Base-by-base conservation (phyloP, 2,888 invertebrate species). In the Pediacus dermestoides region DNA sequence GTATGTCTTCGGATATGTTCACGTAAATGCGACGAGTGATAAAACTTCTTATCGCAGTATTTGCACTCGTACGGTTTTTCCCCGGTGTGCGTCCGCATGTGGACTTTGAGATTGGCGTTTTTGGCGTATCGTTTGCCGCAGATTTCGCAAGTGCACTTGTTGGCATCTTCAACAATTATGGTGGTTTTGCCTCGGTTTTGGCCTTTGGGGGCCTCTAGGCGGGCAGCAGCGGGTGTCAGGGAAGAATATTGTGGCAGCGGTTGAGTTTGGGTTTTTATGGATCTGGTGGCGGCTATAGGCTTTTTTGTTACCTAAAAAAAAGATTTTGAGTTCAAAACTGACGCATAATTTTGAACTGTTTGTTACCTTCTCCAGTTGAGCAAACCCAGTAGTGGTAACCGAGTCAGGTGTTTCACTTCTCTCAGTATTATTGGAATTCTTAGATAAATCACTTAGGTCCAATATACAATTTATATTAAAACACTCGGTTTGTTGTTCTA, bases 1-100 rank as follows among this genome's bases (percentile, higher is more conserved):
- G 60, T 60, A 26, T 60, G 60, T 26, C 60, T 44, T 3, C 60
- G 41, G 26, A 58, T 57, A 36, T 60, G 60, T 37, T 60, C 60
- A 1, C 57, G 38, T 16, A 60, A 41, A 52, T 60, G 60, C 2
- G 58, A 58, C 12, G 60, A 60, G 45, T 60, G 60, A 33, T 60
- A 57, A 34, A 60, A 60, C 31, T 42, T 42, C 43, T 60, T 60
- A 18, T 60, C 60, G 37, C 60, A 60, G 25, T 60, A 60, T 41
- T 53, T 54, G 36, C 60, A 60, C 35, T 60, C 60, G 43, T 39
- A 23, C 21, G 21, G 21, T 18, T 18, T 18, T n/a, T 18, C 21
- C 6, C 21, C 21, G 6, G 21, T 18, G 21, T 60, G 60, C 1
- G 58, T 60, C 18, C 60, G 30, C 56, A 58, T 58, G 39, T 60